Evolutionary conservation across 2,888 invertebrate genomes (phyloP), one percentile per base, ranked within the genome.

Genomic region (Phyllotreta striolata): DNA sequence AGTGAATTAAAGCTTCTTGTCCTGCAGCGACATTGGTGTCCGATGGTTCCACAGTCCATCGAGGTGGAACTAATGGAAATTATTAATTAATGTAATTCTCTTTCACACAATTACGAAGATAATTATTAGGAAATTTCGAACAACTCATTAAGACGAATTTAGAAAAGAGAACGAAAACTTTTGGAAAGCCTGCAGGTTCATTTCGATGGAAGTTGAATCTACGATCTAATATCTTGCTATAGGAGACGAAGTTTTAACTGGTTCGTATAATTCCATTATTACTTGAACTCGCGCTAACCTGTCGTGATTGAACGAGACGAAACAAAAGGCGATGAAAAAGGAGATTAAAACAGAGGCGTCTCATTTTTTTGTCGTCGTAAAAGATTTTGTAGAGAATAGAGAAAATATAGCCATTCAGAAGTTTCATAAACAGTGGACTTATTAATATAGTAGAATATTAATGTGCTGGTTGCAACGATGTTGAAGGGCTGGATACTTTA

Each of bases 11-110:
- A 14, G 95, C 90, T 77, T 93, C 92, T 78, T 93, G 91, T 0
- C 91, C 92, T 0, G 92, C 89, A 6, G 92, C 91, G 44, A 91
- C 90, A 69, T 89, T 92, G n/a, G 90, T 86, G 77, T 93, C 93
- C 67, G 87, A 85, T 0, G 94, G 95, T 77, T 95, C 95, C 72
- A 93, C 84, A 12, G 94, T 88, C 92, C 95, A 94, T 77, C 93
- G 89, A 14, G 95, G 95, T 46, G 96, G 95, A 69, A 95, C 94
- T 94, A 79, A 70, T 72, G 66, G 40, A n/a, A 46, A 14, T 44
- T 44, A 13, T 13, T 13, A 13, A 13, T 44, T n/a, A 13, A 6
- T 13, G 44, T 44, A 51, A n/a, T 35, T 13, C 9, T 44, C 14
- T n/a, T 44, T 7, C n/a, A 10, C 12, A 44, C 10, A 44, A 7